Base-by-base conservation (phyloP, 1,140 invertebrate genomes). In the Leptinotarsa texana region DNA sequence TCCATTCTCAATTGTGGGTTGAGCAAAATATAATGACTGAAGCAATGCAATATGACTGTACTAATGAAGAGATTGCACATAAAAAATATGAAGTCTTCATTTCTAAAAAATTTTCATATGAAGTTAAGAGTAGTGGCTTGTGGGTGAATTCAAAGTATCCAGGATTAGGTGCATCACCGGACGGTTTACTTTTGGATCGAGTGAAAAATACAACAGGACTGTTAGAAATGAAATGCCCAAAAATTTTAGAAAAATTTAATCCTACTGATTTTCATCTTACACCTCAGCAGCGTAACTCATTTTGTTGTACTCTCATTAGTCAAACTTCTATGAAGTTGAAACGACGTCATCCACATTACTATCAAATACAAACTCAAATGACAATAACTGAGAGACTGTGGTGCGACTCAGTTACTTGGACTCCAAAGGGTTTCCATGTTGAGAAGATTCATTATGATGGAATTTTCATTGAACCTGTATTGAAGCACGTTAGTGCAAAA, bases 371-470 rank as follows among this genome's bases (percentile, higher is more conserved):
- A 73, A 75, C 48, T 13, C 72, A 77, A 49, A 77, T 80, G 74
- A 72, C 71, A 49, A 65, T 80, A 61, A 74, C 68, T 15, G 74
- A 72, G 69, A 72, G 57, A 33, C 48, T 17, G 48, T 80, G 74
- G 74, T 80, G 79, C 77, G 73, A 79, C 63, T 79, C 79, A 72
- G 75, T 80, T 47, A 73, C 77, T 49, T 80, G 75, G 79, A 51
- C 49, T 15, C 4, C 49, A n/a, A n/a, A 51, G 17, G 4, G 13
- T 51, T 51, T 51, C 49, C 13, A 51, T 51, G 17, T 51, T 51
- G 49, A 51, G 17, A 51, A n/a, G 4, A 51, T 51, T 51, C 17
- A 15, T 15, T 51, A 51, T 51, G 17, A 51, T 51, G 17, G 4
- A 51, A 51, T 1, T 3, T 51, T 13, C 17, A 80, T 77, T 1